Percentiles rank a stretch among this genome's conserved stretches.
Evolutionary conservation across 2,113 vertebrate genomes (phyloP).

Genomic region (Psilopsiagon aurifrons): DNA sequence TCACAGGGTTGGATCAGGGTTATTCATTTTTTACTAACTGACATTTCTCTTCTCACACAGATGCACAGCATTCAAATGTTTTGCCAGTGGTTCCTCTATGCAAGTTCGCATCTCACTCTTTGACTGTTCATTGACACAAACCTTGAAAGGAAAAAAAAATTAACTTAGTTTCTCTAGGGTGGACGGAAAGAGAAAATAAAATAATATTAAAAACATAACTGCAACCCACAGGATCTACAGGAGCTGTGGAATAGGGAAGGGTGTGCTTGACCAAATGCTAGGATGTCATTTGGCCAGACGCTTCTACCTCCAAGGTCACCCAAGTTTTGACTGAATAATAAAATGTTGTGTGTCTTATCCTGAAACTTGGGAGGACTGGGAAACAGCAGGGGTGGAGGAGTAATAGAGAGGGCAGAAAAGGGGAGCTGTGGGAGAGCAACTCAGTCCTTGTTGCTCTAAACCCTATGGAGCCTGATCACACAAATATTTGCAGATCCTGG

Average conservation of each 20-base stretch:
- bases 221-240: neutral
- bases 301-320: constrained; percentile 61
- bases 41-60: constrained; percentile 51
- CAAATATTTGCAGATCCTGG: constrained; percentile 59
- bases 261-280: constrained; percentile 33
- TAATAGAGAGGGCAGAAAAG: neutral
- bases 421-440: neutral
- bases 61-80: neutral
- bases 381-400: constrained; percentile 43
- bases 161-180: constrained; percentile 1
- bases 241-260: neutral
- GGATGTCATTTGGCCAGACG: constrained; percentile 49
- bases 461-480: constrained; percentile 43
- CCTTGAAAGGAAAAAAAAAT: constrained; percentile 2
- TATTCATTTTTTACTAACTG: constrained; percentile 50
- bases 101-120: neutral
- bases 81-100: neutral
- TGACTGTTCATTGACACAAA: constrained; percentile 28
- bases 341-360: constrained; percentile 18
- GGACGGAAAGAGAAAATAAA: neutral
- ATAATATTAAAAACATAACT: constrained; percentile 37
- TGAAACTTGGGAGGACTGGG: constrained; percentile 25
- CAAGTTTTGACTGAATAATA: constrained; percentile 60
- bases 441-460: constrained; percentile 16
- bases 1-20: constrained; percentile 30